phyloP scores from a whole-genome alignment of 2,113 vertebrate species.

The Ariopsis seemanni region DNA sequence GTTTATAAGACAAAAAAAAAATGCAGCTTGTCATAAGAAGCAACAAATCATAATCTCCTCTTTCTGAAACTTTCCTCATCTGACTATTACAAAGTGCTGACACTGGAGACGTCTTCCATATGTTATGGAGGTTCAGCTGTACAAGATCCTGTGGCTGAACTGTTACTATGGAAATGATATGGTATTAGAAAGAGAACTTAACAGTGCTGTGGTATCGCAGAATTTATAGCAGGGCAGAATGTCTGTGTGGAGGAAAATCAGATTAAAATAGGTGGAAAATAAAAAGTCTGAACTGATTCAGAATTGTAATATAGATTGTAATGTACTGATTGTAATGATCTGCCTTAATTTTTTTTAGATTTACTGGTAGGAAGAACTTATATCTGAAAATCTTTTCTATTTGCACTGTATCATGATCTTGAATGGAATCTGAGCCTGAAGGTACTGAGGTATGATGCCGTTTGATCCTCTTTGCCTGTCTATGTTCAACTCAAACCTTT shows the following conservation, averaged over 20 bases:
- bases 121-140: neutral
- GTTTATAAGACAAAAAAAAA: neutral
- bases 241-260: neutral
- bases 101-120: neutral
- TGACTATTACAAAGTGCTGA: neutral
- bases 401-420: neutral
- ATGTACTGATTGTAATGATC: neutral
- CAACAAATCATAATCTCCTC: neutral
- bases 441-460: slow-evolving; percentile 46
- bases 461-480: slow-evolving; percentile 48
- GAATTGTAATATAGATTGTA: neutral
- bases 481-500: slow-evolving; percentile 6
- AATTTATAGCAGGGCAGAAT: neutral
- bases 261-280: neutral
- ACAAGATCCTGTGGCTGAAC: neutral
- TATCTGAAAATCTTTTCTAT: neutral
- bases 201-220: neutral
- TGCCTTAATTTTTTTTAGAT: neutral
- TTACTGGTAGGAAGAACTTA: neutral
- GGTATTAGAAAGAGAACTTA: neutral
- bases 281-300: neutral
- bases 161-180: neutral
- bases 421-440: slow-evolving; percentile 48
- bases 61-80: neutral
- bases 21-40: neutral